Conservation (phyloP, 2,888 invertebrate genomes). For the Lymantria monacha region DNA sequence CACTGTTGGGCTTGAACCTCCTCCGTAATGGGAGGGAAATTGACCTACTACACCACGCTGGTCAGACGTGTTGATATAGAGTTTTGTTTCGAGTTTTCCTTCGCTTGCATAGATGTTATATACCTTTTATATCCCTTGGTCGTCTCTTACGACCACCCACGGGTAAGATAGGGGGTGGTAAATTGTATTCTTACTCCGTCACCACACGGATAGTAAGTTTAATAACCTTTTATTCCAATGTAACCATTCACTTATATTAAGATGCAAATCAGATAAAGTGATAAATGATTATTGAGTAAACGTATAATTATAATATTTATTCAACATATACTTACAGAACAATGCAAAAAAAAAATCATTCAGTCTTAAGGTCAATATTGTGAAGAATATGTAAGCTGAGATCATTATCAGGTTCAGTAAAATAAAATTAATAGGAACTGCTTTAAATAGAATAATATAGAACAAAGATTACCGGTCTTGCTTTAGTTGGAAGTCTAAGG, state of each 20-base stretch:
- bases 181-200: too few species aligned
- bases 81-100: too few species aligned
- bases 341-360: neutral
- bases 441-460: conserved; percentile 22
- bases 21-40: too few species aligned
- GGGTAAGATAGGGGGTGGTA: too few species aligned
- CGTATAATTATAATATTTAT: conserved; percentile 13
- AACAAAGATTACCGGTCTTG: conserved; percentile 33
- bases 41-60: too few species aligned
- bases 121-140: too few species aligned
- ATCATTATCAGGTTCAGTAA: neutral
- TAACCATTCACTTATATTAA: neutral
- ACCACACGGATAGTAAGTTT: too few species aligned
- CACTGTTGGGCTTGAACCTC: too few species aligned
- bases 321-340: conserved; percentile 8
- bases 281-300: conserved; percentile 13
- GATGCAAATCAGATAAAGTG: conserved; percentile 4
- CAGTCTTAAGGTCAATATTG: neutral
- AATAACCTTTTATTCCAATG: conserved; percentile 3
- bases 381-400: neutral
- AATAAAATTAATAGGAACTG: neutral
- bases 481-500: conserved; percentile 45
- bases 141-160: too few species aligned
- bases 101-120: too few species aligned
- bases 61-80: too few species aligned